These are phyloP conservation scores for Rhineura floridana DNA, from an alignment of 2,113 vertebrate species.

Conservation along the genomic window DNA sequence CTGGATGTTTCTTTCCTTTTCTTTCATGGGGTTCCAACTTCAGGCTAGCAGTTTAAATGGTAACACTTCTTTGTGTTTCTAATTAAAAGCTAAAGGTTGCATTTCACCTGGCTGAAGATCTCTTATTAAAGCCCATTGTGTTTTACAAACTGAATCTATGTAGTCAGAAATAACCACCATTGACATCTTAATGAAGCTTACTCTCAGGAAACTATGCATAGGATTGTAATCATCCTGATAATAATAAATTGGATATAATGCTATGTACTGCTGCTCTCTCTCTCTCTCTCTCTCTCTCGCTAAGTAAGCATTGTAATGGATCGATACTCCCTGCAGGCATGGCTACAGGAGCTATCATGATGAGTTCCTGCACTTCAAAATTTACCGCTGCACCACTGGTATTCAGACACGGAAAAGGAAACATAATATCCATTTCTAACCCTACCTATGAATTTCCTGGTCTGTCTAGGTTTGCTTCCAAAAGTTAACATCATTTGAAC, in stretches of 20 bases:
- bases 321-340: too few relatives aligned
- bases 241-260: too few relatives aligned
- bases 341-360: too few relatives aligned
- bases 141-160: neutral
- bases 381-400: too few relatives aligned
- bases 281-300: too few relatives aligned
- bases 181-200: neutral
- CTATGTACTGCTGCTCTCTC: too few relatives aligned
- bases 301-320: too few relatives aligned
- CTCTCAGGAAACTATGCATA: neutral
- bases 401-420: too few relatives aligned
- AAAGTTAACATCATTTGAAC: neutral
- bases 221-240: too few relatives aligned
- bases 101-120: neutral
- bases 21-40: neutral
- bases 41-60: neutral
- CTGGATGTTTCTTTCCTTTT: neutral
- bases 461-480: neutral
- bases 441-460: accelerated
- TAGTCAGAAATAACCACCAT: neutral
- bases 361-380: too few relatives aligned
- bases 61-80: neutral
- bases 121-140: neutral
- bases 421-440: accelerated
- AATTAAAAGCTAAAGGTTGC: neutral